Evolutionary conservation across 2,797 vertebrate genomes (phyloP), one percentile per base, ranked within the genome.

Genomic region (Sebastes diploproa): DNA sequence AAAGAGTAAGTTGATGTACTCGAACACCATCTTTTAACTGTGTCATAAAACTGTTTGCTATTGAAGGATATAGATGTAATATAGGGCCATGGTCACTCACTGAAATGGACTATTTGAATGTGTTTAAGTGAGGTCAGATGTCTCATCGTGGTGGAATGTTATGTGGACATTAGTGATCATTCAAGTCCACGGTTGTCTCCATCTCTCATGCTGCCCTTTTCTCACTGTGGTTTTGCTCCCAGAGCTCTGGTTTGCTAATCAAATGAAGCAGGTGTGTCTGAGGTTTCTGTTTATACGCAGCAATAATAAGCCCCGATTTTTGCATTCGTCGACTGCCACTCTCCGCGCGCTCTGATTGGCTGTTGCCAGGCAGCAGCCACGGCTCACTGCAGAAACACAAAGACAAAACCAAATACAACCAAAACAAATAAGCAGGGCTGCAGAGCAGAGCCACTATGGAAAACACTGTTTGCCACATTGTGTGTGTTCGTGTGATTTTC

Each of bases 211-310:
- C 42, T 42, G 3, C 13, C 13, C 11, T 61, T 63, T 66, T 64
- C 54, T 79, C 59, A 3, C 20, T 46, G 18, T 20, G 64, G 64
- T 32, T 64, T 70, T 27, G 42, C n/a, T 72, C 60, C 66, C 46
- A 23, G 12, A 18, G 64, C 77, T 81, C 90, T 81, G 64, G 94
- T 95, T 96, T 96, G 93, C 82, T 88, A 95, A 89, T 88, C 94
- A 96, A 96, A 96, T 96, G 92, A 94, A 77, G 32, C 78, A 70
- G 94, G 94, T 92, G 90, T 89, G 87, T 81, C 77, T 22, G 72
- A 80, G 89, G 80, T 87, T 86, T n/a, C 64, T 18, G 61, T 89
- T 89, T 58, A 74, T 59, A 67, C 59, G 52, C 68, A 20, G 67
- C 60, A 78, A 79, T 87, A 91, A 89, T 75, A 22, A 58, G 38